A percentile compares a stretch with the other conserved stretches of the same genome.
Conservation (phyloP, 2,797 vertebrate genomes). For the Sparidentex hasta region DNA sequence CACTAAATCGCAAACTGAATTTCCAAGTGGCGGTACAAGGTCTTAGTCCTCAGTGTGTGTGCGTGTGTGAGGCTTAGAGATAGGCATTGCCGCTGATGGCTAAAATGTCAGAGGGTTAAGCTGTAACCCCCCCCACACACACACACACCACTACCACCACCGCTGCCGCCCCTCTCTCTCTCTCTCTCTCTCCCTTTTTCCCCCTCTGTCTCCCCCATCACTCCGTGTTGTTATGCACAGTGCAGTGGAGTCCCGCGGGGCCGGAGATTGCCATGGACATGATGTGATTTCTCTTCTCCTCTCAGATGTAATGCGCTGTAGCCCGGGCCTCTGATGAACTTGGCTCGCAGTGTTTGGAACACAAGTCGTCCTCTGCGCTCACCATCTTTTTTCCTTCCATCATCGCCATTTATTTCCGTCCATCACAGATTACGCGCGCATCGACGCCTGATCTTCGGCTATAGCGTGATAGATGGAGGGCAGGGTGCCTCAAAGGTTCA, state of each 20-base stretch:
- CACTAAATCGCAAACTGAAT: constrained; percentile 57
- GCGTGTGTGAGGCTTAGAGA: constrained; percentile 57
- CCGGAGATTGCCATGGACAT: constrained; percentile 64
- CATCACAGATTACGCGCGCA: constrained; percentile 34
- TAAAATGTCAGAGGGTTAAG: constrained; percentile 71
- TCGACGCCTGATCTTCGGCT: constrained; percentile 38
- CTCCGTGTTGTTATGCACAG: constrained; percentile 68
- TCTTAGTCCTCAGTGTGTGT: constrained; percentile 41
- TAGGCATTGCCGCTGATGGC: constrained; percentile 55
- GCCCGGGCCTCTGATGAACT: constrained; percentile 60
- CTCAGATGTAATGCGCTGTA: constrained; percentile 57
- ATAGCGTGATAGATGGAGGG: constrained; percentile 37
- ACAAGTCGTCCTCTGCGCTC: constrained; percentile 29
- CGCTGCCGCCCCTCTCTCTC: not conserved
- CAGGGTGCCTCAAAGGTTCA: constrained; percentile 36
- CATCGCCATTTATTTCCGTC: constrained; percentile 31
- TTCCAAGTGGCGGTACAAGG: constrained; percentile 54
- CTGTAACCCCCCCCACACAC: constrained; percentile 14
- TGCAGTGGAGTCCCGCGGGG: constrained; percentile 50
- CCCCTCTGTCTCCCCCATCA: constrained; percentile 42
- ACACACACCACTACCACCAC: too few relatives aligned
- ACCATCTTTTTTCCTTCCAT: constrained; percentile 7
- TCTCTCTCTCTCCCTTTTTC: constrained; percentile 44
- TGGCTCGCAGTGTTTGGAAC: constrained; percentile 31
- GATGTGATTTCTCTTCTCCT: constrained; percentile 66